Evolutionary conservation across 2,888 invertebrate species (phyloP).

Genomic region (Vandiemenella viatica): DNA sequence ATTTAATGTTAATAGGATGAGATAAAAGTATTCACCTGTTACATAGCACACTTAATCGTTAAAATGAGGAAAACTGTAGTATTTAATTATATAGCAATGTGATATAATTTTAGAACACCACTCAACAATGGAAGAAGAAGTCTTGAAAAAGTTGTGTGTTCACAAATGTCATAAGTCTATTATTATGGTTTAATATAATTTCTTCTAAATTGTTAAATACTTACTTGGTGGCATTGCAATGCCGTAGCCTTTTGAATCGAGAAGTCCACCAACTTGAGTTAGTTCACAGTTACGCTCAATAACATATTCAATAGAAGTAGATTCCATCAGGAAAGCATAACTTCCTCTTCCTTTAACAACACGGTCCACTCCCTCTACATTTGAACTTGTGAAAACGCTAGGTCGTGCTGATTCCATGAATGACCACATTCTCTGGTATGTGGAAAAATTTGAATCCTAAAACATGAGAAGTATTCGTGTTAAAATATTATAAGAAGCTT

Average conservation of each 20-base stretch:
- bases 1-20: too few relatives aligned
- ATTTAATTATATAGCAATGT: too few relatives aligned
- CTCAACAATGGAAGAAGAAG: too few relatives aligned
- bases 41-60: too few relatives aligned
- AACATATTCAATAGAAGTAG: constrained; percentile 88
- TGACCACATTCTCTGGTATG: constrained; percentile 91
- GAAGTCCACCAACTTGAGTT: constrained; percentile 78
- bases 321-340: constrained; percentile 97
- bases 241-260: constrained; percentile 91
- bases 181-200: too few relatives aligned
- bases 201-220: too few relatives aligned
- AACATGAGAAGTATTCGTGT: not conserved
- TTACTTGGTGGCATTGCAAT: constrained; percentile 87
- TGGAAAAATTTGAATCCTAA: constrained; percentile 83
- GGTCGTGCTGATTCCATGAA: constrained; percentile 84
- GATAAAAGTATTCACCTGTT: too few relatives aligned
- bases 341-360: constrained; percentile 71
- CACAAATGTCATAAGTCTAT: too few relatives aligned
- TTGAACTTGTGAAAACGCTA: constrained; percentile 69
- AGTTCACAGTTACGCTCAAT: constrained; percentile 81
- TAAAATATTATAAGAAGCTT: too few relatives aligned
- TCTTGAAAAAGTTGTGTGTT: too few relatives aligned
- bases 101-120: too few relatives aligned
- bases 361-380: constrained; percentile 79
- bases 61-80: too few relatives aligned